These are phyloP conservation scores for Medauroidea extradentata DNA, from an alignment of 1,140 invertebrate genomes.

Conservation along the genomic window DNA sequence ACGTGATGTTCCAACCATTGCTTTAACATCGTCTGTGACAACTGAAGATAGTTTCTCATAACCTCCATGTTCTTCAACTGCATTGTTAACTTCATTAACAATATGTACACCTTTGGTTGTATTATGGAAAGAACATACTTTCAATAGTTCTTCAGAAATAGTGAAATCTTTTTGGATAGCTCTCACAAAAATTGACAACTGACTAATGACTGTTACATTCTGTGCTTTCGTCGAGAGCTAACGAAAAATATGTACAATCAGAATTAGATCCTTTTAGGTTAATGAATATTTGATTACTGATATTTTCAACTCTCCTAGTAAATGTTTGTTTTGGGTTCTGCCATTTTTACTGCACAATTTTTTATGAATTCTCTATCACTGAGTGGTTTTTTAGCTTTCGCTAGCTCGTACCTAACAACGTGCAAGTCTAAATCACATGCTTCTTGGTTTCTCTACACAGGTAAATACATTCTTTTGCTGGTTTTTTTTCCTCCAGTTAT, in stretches of 20 bases:
- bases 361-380: conserved; percentile 3
- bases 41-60: no score
- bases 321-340: conserved; percentile 3
- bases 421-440: background rate
- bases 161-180: background rate
- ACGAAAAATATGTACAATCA: background rate
- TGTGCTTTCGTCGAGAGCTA: conserved; percentile 1
- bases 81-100: background rate
- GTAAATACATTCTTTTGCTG: background rate
- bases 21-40: no score
- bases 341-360: conserved; percentile 1
- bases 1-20: no score
- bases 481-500: no score
- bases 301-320: conserved; percentile 1
- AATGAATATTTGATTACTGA: background rate
- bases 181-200: background rate
- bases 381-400: conserved; percentile 1
- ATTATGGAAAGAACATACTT: background rate
- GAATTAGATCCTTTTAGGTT: background rate
- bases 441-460: background rate
- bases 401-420: background rate
- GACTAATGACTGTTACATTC: background rate
- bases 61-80: background rate
- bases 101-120: conserved; percentile 5
- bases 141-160: background rate